phyloP scores from a whole-genome alignment of 1,140 invertebrate genomes.

The Pemphigus obesinymphae region DNA sequence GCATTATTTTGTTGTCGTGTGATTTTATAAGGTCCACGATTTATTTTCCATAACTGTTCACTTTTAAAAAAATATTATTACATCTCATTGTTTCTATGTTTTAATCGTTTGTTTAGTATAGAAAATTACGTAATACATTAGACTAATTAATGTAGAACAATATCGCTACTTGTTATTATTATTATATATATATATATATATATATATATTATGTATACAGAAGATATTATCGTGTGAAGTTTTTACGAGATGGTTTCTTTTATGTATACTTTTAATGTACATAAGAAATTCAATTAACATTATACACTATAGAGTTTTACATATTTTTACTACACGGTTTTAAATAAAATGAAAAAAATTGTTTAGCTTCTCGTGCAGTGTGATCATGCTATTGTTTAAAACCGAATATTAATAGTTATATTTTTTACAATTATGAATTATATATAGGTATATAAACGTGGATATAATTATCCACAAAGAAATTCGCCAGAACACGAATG shows the following conservation, averaged over 20 bases:
- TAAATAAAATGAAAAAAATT: too few species aligned
- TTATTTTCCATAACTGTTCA: not conserved
- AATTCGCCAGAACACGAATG: too few species aligned
- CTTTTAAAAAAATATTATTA: not conserved
- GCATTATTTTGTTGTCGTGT: not conserved
- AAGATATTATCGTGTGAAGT: not conserved
- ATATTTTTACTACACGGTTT: too few species aligned
- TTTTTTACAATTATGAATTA: too few species aligned
- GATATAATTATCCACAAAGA: too few species aligned
- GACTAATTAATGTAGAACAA: not conserved
- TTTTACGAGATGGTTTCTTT: not conserved
- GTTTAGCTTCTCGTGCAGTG: too few species aligned
- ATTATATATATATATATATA: too few species aligned
- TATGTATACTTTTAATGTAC: not conserved
- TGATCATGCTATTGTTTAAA: too few species aligned
- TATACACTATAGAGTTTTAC: not conserved
- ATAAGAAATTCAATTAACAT: not conserved
- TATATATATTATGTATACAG: too few species aligned
- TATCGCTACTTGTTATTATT: not conserved
- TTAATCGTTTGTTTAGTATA: not conserved
- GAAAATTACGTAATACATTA: not conserved
- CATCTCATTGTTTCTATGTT: not conserved
- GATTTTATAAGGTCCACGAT: not conserved
- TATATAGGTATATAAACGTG: too few species aligned
- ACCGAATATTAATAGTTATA: too few species aligned